phyloP scores from a whole-genome alignment of 2,797 vertebrate species.

The Uromys caudimaculatus region DNA sequence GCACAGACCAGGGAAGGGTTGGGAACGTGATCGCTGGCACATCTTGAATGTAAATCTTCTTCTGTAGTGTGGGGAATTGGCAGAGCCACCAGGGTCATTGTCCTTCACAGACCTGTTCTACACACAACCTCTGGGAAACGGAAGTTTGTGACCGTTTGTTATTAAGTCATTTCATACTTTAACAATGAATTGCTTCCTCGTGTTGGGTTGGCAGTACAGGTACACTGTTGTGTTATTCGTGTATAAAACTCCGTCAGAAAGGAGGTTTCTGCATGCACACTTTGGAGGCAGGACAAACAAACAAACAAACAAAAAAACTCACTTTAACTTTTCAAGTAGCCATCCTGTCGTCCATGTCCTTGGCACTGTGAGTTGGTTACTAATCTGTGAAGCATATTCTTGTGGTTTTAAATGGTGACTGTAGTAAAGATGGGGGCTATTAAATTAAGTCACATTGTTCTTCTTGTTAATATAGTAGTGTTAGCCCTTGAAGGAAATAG shows the following conservation, averaged over 20 bases:
- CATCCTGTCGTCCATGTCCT: neutral
- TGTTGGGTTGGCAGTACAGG: neutral
- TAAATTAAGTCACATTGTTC: slow-evolving; percentile 11
- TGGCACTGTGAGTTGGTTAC: neutral
- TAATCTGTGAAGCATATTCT: neutral
- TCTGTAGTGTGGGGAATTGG: neutral
- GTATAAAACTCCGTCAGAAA: neutral
- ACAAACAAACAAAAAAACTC: neutral
- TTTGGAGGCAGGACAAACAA: neutral
- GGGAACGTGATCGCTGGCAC: neutral
- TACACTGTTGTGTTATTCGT: neutral
- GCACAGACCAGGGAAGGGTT: neutral
- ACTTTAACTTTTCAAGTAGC: neutral
- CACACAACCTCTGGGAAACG: neutral
- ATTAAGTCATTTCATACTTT: slow-evolving; percentile 18
- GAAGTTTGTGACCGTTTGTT: neutral
- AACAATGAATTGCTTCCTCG: neutral
- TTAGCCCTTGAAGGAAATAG: slow-evolving; percentile 15
- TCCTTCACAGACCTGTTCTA: neutral
- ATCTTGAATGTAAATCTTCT: neutral
- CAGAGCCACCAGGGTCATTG: neutral
- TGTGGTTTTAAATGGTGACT: neutral
- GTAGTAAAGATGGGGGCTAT: neutral
- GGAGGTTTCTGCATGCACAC: neutral
- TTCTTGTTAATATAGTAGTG: neutral